A percentile compares a stretch with the other conserved stretches of the same genome.
Evolutionary conservation across 2,797 vertebrate species (phyloP).

Genomic region (Brachymystax lenok): DNA sequence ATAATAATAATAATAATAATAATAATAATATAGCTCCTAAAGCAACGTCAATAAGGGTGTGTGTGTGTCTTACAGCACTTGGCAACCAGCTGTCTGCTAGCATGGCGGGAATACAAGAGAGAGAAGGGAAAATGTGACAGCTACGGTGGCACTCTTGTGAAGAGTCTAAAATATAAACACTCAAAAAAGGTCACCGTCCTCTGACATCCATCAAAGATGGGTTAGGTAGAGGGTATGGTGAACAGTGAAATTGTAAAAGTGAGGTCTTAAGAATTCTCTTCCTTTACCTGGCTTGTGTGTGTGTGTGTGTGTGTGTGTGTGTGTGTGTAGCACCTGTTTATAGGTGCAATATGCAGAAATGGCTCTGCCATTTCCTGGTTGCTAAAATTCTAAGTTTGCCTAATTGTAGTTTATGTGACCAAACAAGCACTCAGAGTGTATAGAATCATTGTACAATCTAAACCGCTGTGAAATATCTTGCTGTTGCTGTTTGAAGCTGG

Average conservation of each 20-base stretch:
- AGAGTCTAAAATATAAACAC: slow-evolving; percentile 35
- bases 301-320: not conserved
- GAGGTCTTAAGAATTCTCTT: not conserved
- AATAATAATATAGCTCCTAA: not conserved
- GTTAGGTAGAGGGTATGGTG: not conserved
- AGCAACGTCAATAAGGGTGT: slow-evolving; percentile 28
- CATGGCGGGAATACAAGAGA: slow-evolving; percentile 32
- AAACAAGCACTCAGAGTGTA: no score
- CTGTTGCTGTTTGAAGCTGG: no score
- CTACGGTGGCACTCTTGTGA: slow-evolving; percentile 29
- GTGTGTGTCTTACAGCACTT: slow-evolving; percentile 26
- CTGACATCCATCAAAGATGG: slow-evolving; percentile 38
- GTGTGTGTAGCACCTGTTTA: no score
- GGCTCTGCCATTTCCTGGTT: no score
- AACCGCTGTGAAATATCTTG: no score
- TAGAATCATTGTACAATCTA: no score
- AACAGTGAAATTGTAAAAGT: slow-evolving; percentile 15
- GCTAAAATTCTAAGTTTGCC: no score
- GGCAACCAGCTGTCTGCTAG: slow-evolving; percentile 30
- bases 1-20: no score
- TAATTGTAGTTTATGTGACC: not conserved
- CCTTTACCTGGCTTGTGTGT: not conserved
- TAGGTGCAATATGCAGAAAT: no score
- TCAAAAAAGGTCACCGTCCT: slow-evolving; percentile 11
- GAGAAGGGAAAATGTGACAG: slow-evolving; percentile 45